Evolutionary conservation across 2,113 vertebrate species (phyloP), one percentile per base, ranked within the genome.

Genomic region (Rynchops niger): DNA sequence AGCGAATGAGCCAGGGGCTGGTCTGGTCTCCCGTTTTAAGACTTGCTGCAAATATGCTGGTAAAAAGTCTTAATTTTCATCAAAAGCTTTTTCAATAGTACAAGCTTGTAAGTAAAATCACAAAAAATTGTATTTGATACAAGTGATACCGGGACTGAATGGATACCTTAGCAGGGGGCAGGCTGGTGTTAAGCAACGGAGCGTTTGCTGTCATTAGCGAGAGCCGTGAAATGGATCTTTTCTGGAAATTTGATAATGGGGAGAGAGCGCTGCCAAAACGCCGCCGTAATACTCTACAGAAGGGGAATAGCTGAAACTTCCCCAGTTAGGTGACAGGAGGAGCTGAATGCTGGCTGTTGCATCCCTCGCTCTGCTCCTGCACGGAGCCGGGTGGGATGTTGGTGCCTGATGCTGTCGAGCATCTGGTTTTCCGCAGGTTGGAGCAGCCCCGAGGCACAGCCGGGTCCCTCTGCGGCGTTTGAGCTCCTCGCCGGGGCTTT

Each of bases 321-420:
- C 53, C 42, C 23, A 4, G 16, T 25, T 59, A 16, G 1, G 9
- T 1, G 26, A 9, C 15, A 1, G 1, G 6, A 74, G 56, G 55
- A 38, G 61, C 3, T 23, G 40, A 9, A 11, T 1, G 0, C 6
- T 2, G 53, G 61, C 50, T 3, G 2, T 22, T 30, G 30, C 36
- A 7, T 45, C 52, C 66, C 25, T 61, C 19, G 43, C 56, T 36
- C 40, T 0, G 18, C 47, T 82, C 26, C 59, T 30, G 15, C 3
- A 4, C 1, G 10, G 80, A 23, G 59, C 45, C 1, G 4, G 11
- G 77, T 2, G 78, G 77, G 66, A 22, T 45, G 25, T 27, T 12
- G 10, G 43, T 47, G 32, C 23, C 65, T 17, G 32, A 17, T 12
- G 43, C 22, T 67, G 30, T 34, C 2, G 22, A 25, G 36, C 25